A percentile compares a stretch with the other conserved stretches of the same genome.
Evolutionary conservation across 2,888 invertebrate genomes (phyloP).

Genomic region (Epiblema foenella): DNA sequence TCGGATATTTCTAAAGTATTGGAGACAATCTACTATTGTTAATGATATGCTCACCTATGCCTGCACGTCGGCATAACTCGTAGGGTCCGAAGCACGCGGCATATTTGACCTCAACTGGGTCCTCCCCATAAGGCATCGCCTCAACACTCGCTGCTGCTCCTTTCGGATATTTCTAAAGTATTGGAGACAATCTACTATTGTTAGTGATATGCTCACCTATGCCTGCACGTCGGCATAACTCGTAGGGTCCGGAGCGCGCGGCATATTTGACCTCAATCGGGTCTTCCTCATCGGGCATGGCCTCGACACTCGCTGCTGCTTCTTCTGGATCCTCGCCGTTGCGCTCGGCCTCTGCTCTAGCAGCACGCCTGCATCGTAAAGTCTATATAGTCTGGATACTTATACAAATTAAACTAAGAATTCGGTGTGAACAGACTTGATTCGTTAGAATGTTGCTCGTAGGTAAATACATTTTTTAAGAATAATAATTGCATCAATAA

Average conservation of each 20-base stretch:
- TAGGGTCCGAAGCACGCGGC: constrained; percentile 95
- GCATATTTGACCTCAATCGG: constrained; percentile 91
- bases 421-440: too few species aligned
- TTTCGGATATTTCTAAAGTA: too few species aligned
- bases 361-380: constrained; percentile 61
- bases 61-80: constrained; percentile 93
- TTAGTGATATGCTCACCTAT: constrained; percentile 81
- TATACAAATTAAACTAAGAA: too few species aligned
- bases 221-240: constrained; percentile 93
- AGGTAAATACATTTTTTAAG: too few species aligned
- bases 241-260: constrained; percentile 94
- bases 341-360: constrained; percentile 80
- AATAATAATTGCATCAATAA: too few species aligned
- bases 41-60: constrained; percentile 85
- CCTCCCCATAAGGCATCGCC: constrained; percentile 59
- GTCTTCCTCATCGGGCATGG: constrained; percentile 84
- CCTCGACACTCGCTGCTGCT: constrained; percentile 83
- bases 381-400: neutral
- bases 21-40: too few species aligned
- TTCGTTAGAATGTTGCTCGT: too few species aligned
- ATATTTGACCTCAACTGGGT: constrained; percentile 89
- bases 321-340: constrained; percentile 88
- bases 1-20: neutral
- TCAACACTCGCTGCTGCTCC: neutral
- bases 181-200: neutral